Evolutionary conservation across 2,797 vertebrate species (phyloP).

Genomic region (Sebastes miniatus): DNA sequence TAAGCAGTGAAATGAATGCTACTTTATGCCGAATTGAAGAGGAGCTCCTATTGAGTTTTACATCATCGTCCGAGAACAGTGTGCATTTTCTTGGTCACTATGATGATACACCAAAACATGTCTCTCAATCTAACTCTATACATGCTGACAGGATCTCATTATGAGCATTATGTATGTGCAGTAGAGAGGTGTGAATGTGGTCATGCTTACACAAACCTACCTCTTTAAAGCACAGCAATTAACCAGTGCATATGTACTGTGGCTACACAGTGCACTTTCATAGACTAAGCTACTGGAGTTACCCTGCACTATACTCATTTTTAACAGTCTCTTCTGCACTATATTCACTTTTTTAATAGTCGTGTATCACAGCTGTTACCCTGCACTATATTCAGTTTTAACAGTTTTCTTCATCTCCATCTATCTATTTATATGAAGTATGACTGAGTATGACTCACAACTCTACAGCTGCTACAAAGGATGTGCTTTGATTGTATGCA

Average conservation of each 20-base stretch:
- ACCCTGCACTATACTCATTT: too few relatives aligned
- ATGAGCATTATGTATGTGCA: neutral
- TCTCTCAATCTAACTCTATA: neutral
- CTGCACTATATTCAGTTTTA: too few relatives aligned
- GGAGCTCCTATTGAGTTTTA: fast-evolving
- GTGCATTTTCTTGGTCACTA: neutral
- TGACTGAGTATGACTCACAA: neutral
- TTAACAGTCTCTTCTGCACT: too few relatives aligned
- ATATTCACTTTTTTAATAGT: too few relatives aligned
- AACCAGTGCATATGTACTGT: neutral
- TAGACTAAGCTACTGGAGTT: too few relatives aligned
- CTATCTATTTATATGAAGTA: neutral
- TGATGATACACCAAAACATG: neutral
- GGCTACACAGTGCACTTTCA: too few relatives aligned
- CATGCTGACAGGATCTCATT: neutral
- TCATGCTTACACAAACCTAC: neutral
- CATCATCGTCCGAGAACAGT: fast-evolving
- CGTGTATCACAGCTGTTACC: too few relatives aligned
- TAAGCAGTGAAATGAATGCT: fast-evolving
- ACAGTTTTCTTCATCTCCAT: too few relatives aligned
- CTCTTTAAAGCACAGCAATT: neutral
- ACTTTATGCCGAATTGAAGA: neutral
- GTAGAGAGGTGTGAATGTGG: neutral
- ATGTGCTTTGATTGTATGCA: neutral
- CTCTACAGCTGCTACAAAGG: neutral